These are phyloP conservation scores for Poliocrania exsul DNA, from an alignment of 2,797 vertebrate species.

Conservation along the genomic window DNA sequence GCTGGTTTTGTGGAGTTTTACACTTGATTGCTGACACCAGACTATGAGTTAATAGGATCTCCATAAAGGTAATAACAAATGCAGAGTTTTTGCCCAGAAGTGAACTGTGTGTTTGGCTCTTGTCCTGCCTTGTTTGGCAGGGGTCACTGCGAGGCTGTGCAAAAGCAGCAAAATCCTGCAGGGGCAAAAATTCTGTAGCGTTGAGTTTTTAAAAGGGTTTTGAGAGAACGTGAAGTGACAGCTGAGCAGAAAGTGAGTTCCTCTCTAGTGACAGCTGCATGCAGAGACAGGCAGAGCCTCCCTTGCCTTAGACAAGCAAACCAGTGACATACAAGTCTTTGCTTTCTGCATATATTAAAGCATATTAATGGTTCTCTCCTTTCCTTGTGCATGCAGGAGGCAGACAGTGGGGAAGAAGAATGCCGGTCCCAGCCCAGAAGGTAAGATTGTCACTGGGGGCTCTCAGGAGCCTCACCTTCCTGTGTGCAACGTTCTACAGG, in stretches of 20 bases:
- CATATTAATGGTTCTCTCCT: slow-evolving; percentile 27
- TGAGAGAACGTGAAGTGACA: slow-evolving; percentile 19
- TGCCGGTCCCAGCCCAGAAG: slow-evolving; percentile 91
- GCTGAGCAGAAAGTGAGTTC: slow-evolving; percentile 12
- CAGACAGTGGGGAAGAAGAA: slow-evolving; percentile 93
- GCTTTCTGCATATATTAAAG: neutral
- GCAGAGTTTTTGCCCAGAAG: neutral
- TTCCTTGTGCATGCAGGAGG: slow-evolving; percentile 81
- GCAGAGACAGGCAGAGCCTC: neutral
- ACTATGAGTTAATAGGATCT: neutral
- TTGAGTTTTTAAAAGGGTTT: neutral
- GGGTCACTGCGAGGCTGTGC: neutral
- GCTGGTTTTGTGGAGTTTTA: slow-evolving; percentile 4
- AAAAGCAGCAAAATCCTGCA: neutral
- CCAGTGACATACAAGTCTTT: neutral
- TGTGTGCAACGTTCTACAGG: neutral
- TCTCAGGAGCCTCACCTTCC: neutral
- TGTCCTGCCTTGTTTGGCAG: neutral
- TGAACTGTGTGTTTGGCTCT: neutral
- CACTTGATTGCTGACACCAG: neutral
- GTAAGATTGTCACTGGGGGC: slow-evolving; percentile 76
- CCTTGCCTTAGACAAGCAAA: neutral
- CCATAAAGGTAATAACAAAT: neutral
- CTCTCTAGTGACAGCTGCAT: neutral
- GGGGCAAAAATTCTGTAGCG: neutral